Base-by-base conservation (phyloP, 2,888 invertebrate species). In the Galeruca laticollis region DNA sequence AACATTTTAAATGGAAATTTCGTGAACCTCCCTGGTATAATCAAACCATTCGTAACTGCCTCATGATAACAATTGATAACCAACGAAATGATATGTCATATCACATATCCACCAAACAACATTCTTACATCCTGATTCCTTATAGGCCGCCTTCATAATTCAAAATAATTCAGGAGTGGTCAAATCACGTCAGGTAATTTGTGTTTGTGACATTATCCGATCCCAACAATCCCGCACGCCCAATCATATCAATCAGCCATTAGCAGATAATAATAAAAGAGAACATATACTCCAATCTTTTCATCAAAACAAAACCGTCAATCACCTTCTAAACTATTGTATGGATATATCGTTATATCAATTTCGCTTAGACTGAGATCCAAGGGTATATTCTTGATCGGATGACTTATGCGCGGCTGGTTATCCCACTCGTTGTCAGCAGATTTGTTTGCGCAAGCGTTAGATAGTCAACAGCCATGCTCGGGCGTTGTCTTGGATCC, bases 391-490 rank as follows among this genome's bases (percentile, higher is more conserved):
- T 31, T n/a, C 56, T 31, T 10, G 15, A 47, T 11, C 18, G n/a
- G 60, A 68, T 57, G 70, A 70, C 68, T 62, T 54, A 69, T 56
- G 67, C 70, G 73, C 68, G 64, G 72, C 75, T 73, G 72, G 69
- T 73, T 68, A 73, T 75, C 76, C 80, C 80, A 80, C 79, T 80
- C 78, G 68, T 63, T 69, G 74, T 60, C 65, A 60, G 66, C 52
- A 60, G 59, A 31, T 5, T 1, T 13, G 13, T 54, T 26, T 56
- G 73, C 79, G 80, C 79, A 68, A 61, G 78, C 79, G 76, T 68
- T 31, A 51, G 49, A 60, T 43, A 56, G 63, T 64, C 65, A 79
- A 73, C 78, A 76, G 81, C 81, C 81, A 81, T 81, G 80, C 81
- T 78, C 80, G 72, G 73, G 75, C 74, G 67, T 62, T 51, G 68